These are phyloP conservation scores for Cydia pomonella DNA, from an alignment of 1,140 invertebrate species.

Conservation along the genomic window DNA sequence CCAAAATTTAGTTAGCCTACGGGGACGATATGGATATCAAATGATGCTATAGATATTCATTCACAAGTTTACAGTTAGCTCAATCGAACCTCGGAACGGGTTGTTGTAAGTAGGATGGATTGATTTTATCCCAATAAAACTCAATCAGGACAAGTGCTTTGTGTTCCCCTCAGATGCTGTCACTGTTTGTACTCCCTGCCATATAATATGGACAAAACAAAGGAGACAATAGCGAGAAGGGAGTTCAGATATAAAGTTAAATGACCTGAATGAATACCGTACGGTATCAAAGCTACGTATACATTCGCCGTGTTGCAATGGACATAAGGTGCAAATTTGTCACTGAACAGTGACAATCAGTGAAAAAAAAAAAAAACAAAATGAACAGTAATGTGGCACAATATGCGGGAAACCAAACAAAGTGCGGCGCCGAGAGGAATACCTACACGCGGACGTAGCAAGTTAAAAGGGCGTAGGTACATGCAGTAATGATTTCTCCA, in stretches of 20 bases:
- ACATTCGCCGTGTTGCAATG: neutral
- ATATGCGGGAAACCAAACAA: conserved; percentile 36
- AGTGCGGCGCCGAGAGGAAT: conserved; percentile 2
- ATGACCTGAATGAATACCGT: conserved; percentile 50
- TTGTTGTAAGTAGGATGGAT: conserved; percentile 20
- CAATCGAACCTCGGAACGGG: neutral
- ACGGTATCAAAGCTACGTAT: neutral
- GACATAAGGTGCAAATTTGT: neutral
- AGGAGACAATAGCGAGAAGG: conserved; percentile 36
- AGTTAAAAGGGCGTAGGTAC: conserved; percentile 2
- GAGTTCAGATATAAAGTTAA: conserved; percentile 49
- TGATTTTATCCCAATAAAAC: conserved; percentile 32
- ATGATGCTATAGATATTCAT: neutral
- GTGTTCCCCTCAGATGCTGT: conserved; percentile 14
- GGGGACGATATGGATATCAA: no score
- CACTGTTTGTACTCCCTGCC: neutral
- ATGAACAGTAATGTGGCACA: conserved; percentile 51
- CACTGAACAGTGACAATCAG: conserved; percentile 44
- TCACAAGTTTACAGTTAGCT: neutral
- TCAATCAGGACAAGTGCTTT: conserved; percentile 27
- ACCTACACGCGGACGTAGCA: conserved; percentile 17
- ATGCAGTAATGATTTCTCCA: neutral
- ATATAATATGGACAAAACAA: conserved; percentile 31
- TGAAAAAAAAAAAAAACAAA: conserved; percentile 44
- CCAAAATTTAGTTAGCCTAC: no score